A percentile compares a stretch with the other conserved stretches of the same genome.
These are phyloP conservation scores for Sebastes taczanowskii DNA, from an alignment of 2,797 vertebrate species.

Conservation along the genomic window DNA sequence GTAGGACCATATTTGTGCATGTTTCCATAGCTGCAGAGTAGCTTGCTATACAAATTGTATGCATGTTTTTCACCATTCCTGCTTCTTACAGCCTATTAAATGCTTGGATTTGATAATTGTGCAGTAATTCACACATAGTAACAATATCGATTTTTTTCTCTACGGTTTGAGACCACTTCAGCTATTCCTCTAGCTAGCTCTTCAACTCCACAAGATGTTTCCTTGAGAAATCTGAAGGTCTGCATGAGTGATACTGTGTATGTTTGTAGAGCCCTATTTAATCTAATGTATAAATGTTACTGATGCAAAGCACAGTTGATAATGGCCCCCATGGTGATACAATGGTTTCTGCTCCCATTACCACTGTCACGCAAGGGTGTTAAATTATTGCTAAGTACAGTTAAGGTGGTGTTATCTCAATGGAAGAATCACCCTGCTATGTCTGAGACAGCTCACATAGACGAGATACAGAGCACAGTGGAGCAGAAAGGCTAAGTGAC, in stretches of 20 bases:
- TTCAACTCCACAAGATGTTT: not conserved
- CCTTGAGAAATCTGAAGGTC: constrained; percentile 4
- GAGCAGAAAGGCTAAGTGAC: constrained; percentile 33
- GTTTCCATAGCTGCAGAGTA: not conserved
- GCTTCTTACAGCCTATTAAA: not conserved
- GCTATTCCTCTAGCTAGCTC: not conserved
- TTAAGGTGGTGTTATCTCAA: constrained; percentile 18
- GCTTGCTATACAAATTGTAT: not conserved
- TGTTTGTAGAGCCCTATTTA: constrained; percentile 15
- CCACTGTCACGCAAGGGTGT: constrained; percentile 14
- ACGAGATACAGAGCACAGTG: constrained; percentile 2
- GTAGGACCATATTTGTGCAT: not conserved
- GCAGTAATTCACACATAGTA: not conserved
- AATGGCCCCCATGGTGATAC: constrained; percentile 19
- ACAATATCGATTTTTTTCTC: not conserved
- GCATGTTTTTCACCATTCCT: not conserved
- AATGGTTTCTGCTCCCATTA: constrained; percentile 21
- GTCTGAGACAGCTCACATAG: constrained; percentile 14
- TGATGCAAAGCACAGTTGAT: constrained; percentile 26
- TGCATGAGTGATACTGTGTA: constrained; percentile 11
- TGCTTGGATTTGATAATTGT: not conserved
- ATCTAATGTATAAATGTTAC: constrained; percentile 30
- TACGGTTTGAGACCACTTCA: not conserved
- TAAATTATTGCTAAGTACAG: constrained; percentile 22
- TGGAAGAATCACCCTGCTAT: not conserved